Conservation (phyloP, 2,797 vertebrate genomes). For the Pseudopleuronectes americanus region DNA sequence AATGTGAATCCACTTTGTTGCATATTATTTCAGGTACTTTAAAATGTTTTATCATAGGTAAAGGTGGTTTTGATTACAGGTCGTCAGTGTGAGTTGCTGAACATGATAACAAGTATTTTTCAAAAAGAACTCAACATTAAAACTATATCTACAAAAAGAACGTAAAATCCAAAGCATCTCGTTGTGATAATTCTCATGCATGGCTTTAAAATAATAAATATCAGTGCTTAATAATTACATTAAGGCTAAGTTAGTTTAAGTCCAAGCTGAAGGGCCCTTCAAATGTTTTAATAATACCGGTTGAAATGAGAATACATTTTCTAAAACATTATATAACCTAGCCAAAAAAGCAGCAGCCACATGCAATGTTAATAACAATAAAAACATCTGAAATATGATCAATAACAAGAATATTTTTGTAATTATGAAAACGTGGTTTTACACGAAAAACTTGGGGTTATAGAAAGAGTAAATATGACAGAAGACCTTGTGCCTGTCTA, state of each 20-base stretch:
- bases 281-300: constrained; percentile 2
- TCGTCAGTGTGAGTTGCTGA: background rate
- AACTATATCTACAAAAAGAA: background rate
- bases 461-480: constrained; percentile 6
- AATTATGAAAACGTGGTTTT: background rate
- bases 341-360: constrained; percentile 27
- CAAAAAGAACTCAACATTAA: constrained; percentile 15
- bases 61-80: constrained; percentile 8
- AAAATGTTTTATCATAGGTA: constrained; percentile 6
- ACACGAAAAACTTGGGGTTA: background rate
- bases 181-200: constrained; percentile 1
- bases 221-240: constrained; percentile 17
- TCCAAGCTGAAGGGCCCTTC: constrained; percentile 3
- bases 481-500: constrained; percentile 7
- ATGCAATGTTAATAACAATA: constrained; percentile 14
- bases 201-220: constrained; percentile 47
- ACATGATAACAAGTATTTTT: background rate
- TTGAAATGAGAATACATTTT: constrained; percentile 9
- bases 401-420: background rate
- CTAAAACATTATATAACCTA: background rate
- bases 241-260: constrained; percentile 16
- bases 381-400: background rate
- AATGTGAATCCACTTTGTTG: background rate
- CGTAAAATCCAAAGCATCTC: constrained; percentile 31
- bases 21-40: constrained; percentile 53